Conservation (phyloP, 2,113 vertebrate species). For the Sceloporus undulatus region DNA sequence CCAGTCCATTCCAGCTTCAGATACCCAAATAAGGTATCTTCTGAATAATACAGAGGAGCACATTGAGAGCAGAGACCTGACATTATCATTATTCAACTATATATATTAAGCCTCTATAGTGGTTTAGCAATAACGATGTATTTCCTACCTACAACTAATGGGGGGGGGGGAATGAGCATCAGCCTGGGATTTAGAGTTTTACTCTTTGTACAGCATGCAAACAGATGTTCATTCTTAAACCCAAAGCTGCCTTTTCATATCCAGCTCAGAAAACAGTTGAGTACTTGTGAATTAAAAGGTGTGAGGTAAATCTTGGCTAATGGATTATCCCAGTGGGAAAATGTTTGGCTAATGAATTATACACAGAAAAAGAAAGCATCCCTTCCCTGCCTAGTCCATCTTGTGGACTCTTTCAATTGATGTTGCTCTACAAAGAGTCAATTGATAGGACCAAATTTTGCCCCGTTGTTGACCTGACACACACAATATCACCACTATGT, state of each 20-base stretch:
- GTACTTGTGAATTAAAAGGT: constrained; percentile 9
- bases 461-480: neutral
- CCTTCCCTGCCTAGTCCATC: neutral
- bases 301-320: constrained; percentile 22
- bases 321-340: neutral
- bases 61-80: neutral
- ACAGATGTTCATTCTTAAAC: constrained; percentile 16
- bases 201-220: neutral
- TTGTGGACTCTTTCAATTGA: neutral
- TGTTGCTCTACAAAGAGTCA: fast-evolving
- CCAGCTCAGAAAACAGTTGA: neutral
- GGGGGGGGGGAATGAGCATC: neutral
- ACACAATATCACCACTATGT: neutral
- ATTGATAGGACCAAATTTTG: constrained; percentile 3
- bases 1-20: neutral
- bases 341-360: constrained; percentile 18
- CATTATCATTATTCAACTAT: neutral
- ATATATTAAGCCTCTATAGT: fast-evolving
- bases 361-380: neutral
- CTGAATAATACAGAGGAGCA: fast-evolving
- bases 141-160: constrained; percentile 5
- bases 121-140: neutral
- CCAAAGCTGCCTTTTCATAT: constrained; percentile 9
- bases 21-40: constrained; percentile 6
- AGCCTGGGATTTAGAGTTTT: neutral